Conservation (phyloP, 1,140 invertebrate genomes). For the Cepaea nemoralis region DNA sequence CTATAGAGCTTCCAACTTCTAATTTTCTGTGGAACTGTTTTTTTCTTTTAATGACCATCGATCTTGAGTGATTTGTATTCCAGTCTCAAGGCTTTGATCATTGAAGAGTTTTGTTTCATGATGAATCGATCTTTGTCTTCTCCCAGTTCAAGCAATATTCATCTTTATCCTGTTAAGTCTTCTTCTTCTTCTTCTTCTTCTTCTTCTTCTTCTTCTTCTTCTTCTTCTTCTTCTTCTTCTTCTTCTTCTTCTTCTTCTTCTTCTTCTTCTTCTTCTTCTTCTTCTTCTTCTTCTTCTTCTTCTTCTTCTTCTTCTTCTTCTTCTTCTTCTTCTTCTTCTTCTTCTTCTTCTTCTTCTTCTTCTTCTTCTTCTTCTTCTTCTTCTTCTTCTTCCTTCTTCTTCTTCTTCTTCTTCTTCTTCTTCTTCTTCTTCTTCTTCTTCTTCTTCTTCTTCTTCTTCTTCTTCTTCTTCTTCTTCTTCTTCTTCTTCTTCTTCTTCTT, state of each 20-base stretch:
- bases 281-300: background rate
- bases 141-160: too few species aligned
- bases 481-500: too few species aligned
- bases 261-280: background rate
- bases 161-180: too few species aligned
- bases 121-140: background rate
- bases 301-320: background rate
- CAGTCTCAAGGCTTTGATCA: too few species aligned
- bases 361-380: slow-evolving; percentile 9
- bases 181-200: too few species aligned
- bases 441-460: background rate
- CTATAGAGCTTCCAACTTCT: too few species aligned
- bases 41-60: too few species aligned
- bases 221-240: background rate
- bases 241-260: background rate
- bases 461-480: slow-evolving; percentile 13
- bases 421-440: background rate
- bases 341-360: background rate
- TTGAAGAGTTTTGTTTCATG: background rate
- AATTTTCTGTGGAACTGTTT: too few species aligned
- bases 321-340: background rate
- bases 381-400: slow-evolving; percentile 3
- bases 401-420: background rate
- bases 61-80: too few species aligned
- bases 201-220: background rate